phyloP scores from a whole-genome alignment of 1,140 invertebrate species.

The Idris sp. region DNA sequence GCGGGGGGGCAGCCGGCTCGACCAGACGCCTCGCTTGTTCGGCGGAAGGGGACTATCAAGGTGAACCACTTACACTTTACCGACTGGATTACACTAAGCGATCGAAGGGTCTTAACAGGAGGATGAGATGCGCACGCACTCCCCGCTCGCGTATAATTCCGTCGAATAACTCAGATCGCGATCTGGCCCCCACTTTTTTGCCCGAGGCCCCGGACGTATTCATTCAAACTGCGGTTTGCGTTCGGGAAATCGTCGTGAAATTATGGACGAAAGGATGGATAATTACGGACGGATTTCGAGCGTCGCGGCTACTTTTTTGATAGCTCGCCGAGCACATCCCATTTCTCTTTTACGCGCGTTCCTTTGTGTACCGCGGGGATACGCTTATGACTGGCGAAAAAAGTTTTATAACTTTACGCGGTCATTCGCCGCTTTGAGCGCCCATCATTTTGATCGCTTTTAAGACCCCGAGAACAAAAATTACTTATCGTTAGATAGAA shows the following conservation, averaged over 20 bases:
- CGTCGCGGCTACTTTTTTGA: constrained; percentile 49
- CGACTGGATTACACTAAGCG: constrained; percentile 77
- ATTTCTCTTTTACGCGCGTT: constrained; percentile 61
- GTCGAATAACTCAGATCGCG: constrained; percentile 37
- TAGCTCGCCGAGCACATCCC: constrained; percentile 35
- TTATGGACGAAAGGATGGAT: constrained; percentile 54
- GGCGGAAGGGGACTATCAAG: constrained; percentile 71
- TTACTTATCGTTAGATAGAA: constrained; percentile 30
- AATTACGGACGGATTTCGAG: constrained; percentile 48
- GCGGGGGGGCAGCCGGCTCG: constrained; percentile 19
- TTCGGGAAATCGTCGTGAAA: constrained; percentile 49
- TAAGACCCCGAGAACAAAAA: constrained; percentile 24
- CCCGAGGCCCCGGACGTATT: constrained; percentile 28
- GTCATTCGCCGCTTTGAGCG: constrained; percentile 34
- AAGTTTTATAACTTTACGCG: constrained; percentile 56
- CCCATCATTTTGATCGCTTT: constrained; percentile 23
- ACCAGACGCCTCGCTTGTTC: constrained; percentile 38
- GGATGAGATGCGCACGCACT: constrained; percentile 54
- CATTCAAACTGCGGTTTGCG: constrained; percentile 34
- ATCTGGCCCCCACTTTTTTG: constrained; percentile 20
- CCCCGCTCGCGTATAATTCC: constrained; percentile 49
- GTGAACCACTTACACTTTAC: constrained; percentile 76
- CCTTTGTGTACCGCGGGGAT: constrained; percentile 48
- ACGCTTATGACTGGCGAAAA: constrained; percentile 48
- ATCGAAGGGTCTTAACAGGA: constrained; percentile 66